Base-by-base conservation (phyloP, 2,113 vertebrate species). In the Geococcyx californianus region DNA sequence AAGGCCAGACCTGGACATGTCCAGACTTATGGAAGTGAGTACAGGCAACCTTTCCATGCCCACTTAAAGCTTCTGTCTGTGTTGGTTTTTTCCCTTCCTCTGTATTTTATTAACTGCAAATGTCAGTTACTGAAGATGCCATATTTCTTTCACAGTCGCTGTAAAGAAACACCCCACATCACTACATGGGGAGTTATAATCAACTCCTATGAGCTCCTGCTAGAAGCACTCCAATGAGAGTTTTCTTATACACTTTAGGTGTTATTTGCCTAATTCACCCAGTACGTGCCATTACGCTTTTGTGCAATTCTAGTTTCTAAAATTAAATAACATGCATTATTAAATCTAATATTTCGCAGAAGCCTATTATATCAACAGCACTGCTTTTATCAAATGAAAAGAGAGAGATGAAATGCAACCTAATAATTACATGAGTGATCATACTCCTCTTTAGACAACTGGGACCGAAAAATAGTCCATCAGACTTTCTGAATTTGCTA, bases 261-360 rank as follows among this genome's bases (percentile, higher is more conserved):
- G 76, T 67, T 84, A 93, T 89, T 87, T 89, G 91, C 73, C 73
- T 95, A 87, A 95, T 92, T 93, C 1, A 3, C 59, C 84, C 84
- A 89, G 60, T 28, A 91, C 67, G n/a, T 87, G 74, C 28, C 89
- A 93, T 79, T 78, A 63, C 2, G 10, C 64, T 87, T 92, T 60
- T 81, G 77, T 74, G 75, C 66, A 67, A 60, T 75, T 94, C 58
- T 36, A 54, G 58, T 68, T 84, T 58, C 89, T 58, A 72, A 95
- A 92, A 91, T 94, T 92, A 95, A 95, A 96, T n/a, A 91, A 68
- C 87, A 93, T 89, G 81, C 91, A 82, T 94, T 94, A 97, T 94
- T 96, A 95, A 93, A 91, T 81, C 77, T 75, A 95, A 66, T 95
- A 82, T 45, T 77, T 95, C 59, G 59, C 70, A 75, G 84, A 87